These are phyloP conservation scores for Parasteatoda tepidariorum DNA, from an alignment of 1,140 invertebrate genomes.

Conservation along the genomic window DNA sequence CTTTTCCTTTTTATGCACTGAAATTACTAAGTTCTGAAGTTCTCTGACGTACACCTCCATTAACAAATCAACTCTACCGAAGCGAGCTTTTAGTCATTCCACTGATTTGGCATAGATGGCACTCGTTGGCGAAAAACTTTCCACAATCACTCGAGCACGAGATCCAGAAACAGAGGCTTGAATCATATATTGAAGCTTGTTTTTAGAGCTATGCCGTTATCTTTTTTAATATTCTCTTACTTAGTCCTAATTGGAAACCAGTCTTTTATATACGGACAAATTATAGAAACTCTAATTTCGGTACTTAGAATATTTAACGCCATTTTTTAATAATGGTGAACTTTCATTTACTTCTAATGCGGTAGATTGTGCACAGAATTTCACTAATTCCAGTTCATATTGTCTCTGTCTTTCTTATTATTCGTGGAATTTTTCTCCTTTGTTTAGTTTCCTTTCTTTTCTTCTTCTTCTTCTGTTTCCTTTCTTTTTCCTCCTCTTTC, in stretches of 20 bases:
- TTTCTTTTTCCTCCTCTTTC: too few species aligned
- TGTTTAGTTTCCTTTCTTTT: too few species aligned
- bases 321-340: too few species aligned
- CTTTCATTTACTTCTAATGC: too few species aligned
- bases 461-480: too few species aligned
- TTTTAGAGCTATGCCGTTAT: neutral
- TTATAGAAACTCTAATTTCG: neutral
- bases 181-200: constrained; percentile 21
- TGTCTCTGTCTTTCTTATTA: too few species aligned
- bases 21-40: neutral
- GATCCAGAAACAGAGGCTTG: neutral
- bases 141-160: neutral
- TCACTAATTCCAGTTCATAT: too few species aligned
- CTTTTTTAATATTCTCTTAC: constrained; percentile 18
- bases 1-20: neutral
- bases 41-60: constrained; percentile 13
- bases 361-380: too few species aligned
- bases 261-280: neutral
- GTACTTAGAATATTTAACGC: too few species aligned
- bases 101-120: constrained; percentile 6
- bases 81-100: neutral
- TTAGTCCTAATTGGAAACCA: neutral
- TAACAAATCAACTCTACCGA: constrained; percentile 11
- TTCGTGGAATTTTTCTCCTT: too few species aligned
- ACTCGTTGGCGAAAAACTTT: constrained; percentile 3